Base-by-base conservation (phyloP, 2,888 invertebrate genomes). In the Diadegma fenestrale region DNA sequence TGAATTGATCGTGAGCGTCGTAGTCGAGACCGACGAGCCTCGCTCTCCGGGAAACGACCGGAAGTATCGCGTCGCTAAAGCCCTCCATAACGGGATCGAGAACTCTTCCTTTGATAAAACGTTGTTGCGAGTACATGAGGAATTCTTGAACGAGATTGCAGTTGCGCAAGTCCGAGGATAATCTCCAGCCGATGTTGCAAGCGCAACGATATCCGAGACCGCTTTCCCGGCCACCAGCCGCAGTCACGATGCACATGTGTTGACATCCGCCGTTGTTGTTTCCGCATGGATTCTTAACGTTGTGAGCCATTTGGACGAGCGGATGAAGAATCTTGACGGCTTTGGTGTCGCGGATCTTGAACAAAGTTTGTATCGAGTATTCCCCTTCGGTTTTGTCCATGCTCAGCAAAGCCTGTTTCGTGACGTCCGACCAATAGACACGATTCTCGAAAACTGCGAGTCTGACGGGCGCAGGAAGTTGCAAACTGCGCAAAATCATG, bases 11-110 rank as follows among this genome's bases (percentile, higher is more conserved):
- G 73, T 97, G 95, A 0, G 98, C 97, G 93, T 99, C 99, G 92
- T 98, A 99, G 92, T 99, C 99, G 51, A 99, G 94, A 0, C 99
- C 99, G 0, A 99, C 99, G 92, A 99, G 99, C 89, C 99, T 95
- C 0, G 99, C 99, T 45, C 98, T 95, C 77, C 97, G 95, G 0
- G 99, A 98, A 0, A 98, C 98, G 0, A 99, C 98, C 0, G 99
- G 99, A 45, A 98, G 95, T 79, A 99, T 99, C 7, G 99, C 99
- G 92, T 99, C 99, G 90, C 97, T 98, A 93, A 99, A 98, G 0
- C 98, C 97, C 93, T 98, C 97, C 77, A 97, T 96, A 0, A 98
- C 97, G 0, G 98, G 98, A 91, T 98, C 96, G 45, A 98, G 93
- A 0, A 98, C 97, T 93, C 97, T 97, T 51, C 99, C 99, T 92